Base-by-base conservation (phyloP, 1,140 invertebrate species). In the Bombus fervidus region DNA sequence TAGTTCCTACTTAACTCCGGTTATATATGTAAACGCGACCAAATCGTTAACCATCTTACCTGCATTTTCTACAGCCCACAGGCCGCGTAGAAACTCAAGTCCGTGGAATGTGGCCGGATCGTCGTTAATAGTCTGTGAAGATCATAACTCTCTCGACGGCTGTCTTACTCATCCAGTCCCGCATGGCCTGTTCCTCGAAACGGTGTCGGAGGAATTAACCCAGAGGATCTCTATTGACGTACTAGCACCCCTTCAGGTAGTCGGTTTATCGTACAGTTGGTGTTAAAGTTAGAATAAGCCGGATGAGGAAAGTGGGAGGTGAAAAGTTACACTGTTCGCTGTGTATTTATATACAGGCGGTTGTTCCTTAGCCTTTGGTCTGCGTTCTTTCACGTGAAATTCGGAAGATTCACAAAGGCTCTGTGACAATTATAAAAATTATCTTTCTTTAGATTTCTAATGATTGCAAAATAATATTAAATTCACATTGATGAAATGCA, bases 1-100 rank as follows among this genome's bases (percentile, higher is more conserved):
- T 90, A 90, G 89, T 90, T 90, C 86, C 89, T 90, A 88, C 86
- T 90, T 90, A 90, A 90, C 80, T 90, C 64, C 25, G 89, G 83
- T 90, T 90, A 90, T 90, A 90, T 90, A 90, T 90, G 89, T 90
- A 90, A 90, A 90, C 89, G 83, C 89, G 77, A 88, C 89, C 89
- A 68, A 90, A 90, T 90, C 89, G 83, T 90, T 90, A 90, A 90
- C 86, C 76, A 90, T 90, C 86, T 90, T 90, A 74, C 81, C 89
- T 90, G 86, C 86, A 81, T 90, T 90, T 81, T 86, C 89, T 90
- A 84, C 81, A 81, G 68, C 79, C 81, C 79, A 83, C 77, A 69
- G 73, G 47, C 28, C 31, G 43, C 34, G 82, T 75, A 90, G 69
- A 88, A 88, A 91, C 86, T 86, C 81, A 88, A 84, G 47, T 53